Evolutionary conservation across 2,888 invertebrate genomes (phyloP).

Genomic region (Marronus borbonicus): DNA sequence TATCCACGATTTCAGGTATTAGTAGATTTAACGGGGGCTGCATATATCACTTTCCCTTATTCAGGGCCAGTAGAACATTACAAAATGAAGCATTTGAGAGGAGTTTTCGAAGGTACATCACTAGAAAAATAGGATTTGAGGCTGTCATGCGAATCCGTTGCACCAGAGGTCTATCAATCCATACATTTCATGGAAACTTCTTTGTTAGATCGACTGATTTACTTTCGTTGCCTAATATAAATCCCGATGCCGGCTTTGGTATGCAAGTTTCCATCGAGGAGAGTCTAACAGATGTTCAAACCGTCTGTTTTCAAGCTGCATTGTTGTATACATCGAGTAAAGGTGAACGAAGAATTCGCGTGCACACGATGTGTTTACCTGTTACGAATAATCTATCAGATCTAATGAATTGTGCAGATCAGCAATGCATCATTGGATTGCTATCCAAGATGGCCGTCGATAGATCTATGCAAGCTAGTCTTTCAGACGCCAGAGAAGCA

Average conservation of each 20-base stretch:
- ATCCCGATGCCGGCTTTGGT: conserved; percentile 97
- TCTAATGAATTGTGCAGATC: conserved; percentile 91
- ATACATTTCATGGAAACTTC: conserved; percentile 99
- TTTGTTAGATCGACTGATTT: conserved; percentile 98
- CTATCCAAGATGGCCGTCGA: conserved; percentile 99
- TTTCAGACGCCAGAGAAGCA: conserved; percentile 96
- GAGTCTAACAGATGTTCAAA: conserved; percentile 86
- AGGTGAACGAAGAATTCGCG: conserved; percentile 96
- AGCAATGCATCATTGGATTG: conserved; percentile 92
- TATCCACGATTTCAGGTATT: conserved; percentile 94
- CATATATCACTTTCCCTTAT: conserved; percentile 93
- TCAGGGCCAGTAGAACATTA: conserved; percentile 79
- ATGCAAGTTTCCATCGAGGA: conserved; percentile 98
- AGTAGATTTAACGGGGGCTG: conserved; percentile 96
- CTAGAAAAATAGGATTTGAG: conserved; percentile 98
- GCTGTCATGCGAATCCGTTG: conserved; percentile 98
- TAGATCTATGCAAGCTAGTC: conserved; percentile 86
- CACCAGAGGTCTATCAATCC: conserved; percentile 93
- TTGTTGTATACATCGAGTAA: conserved; percentile 96
- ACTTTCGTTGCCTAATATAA: conserved; percentile 95
- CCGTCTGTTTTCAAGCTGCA: conserved; percentile 98
- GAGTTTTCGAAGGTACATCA: conserved; percentile 90
- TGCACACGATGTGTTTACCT: conserved; percentile 97
- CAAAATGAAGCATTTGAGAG: conserved; percentile 84
- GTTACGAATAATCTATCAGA: conserved; percentile 89